These are phyloP conservation scores for Halesus radiatus DNA, from an alignment of 1,140 invertebrate genomes.

Conservation along the genomic window DNA sequence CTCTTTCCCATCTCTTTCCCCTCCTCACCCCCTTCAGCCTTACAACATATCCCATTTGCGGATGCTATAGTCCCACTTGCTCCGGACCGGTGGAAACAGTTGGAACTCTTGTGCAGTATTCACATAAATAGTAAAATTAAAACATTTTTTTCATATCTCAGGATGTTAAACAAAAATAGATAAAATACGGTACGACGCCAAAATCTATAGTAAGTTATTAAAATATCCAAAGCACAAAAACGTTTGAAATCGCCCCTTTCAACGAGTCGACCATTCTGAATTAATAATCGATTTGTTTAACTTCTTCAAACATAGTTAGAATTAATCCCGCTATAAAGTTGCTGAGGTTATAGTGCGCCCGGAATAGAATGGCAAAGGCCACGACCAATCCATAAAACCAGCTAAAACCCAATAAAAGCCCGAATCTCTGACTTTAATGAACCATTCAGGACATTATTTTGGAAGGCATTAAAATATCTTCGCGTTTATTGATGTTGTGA, in stretches of 20 bases:
- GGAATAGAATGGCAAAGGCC: not conserved
- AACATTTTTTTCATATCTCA: too few relatives aligned
- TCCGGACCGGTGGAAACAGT: too few relatives aligned
- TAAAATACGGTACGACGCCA: too few relatives aligned
- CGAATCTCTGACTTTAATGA: slow-evolving; percentile 17
- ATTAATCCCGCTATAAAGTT: slow-evolving; percentile 1
- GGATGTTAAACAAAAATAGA: too few relatives aligned
- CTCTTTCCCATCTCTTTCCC: too few relatives aligned
- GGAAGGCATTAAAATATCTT: slow-evolving; percentile 11
- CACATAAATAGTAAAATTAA: too few relatives aligned
- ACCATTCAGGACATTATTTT: slow-evolving; percentile 24
- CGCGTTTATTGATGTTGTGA: slow-evolving; percentile 19
- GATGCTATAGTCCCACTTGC: too few relatives aligned
- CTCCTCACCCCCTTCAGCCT: too few relatives aligned
- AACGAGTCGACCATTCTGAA: not conserved
- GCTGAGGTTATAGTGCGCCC: not conserved
- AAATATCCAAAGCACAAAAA: too few relatives aligned
- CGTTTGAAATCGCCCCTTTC: not conserved
- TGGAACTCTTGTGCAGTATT: too few relatives aligned
- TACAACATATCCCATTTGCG: too few relatives aligned
- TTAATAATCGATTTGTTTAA: slow-evolving; percentile 6
- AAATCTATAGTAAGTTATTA: too few relatives aligned
- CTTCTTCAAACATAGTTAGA: not conserved
- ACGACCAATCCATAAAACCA: not conserved
- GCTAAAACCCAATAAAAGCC: slow-evolving; percentile 8